Evolutionary conservation across 2,797 vertebrate genomes (phyloP).

Genomic region (Syndactyla subalaris): DNA sequence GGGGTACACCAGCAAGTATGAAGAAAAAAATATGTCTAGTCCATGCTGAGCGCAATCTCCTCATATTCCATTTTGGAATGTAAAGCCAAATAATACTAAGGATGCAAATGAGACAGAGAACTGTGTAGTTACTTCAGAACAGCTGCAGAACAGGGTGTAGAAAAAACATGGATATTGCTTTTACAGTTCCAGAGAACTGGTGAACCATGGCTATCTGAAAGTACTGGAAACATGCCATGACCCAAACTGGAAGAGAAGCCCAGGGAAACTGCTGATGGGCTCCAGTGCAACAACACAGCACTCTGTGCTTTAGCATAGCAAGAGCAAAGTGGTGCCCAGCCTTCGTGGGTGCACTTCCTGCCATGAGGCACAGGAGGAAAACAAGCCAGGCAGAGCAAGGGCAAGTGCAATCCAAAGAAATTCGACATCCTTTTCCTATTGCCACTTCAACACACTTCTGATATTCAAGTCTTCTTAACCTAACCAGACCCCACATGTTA

Average conservation of each 20-base stretch:
- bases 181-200: background rate
- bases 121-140: background rate
- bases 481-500: background rate
- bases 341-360: background rate
- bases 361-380: background rate
- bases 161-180: background rate
- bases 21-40: background rate
- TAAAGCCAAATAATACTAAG: background rate
- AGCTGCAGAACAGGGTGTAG: background rate
- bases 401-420: background rate
- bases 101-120: background rate
- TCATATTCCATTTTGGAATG: background rate
- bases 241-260: background rate
- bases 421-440: background rate
- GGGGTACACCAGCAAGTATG: background rate
- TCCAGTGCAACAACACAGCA: background rate
- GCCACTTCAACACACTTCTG: background rate
- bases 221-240: background rate
- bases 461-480: background rate
- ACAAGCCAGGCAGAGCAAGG: background rate
- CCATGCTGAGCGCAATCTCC: background rate
- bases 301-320: background rate
- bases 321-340: background rate
- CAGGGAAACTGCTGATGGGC: background rate
- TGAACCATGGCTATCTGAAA: background rate